Evolutionary conservation across 2,113 vertebrate species (phyloP), one percentile per base, ranked within the genome.

Genomic region (Microtus oregoni): DNA sequence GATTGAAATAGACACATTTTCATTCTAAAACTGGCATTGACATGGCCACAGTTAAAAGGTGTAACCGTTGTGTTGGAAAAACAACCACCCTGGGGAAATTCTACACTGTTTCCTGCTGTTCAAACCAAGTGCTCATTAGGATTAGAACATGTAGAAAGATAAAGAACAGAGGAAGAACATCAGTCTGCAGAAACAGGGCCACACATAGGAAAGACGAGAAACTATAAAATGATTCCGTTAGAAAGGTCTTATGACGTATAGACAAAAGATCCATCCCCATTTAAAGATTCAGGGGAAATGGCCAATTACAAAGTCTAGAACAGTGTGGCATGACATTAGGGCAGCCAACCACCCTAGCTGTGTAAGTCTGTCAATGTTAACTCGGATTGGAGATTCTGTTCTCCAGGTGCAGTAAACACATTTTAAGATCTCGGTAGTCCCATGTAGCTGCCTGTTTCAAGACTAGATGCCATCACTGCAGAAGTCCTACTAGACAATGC

Each of bases 11-110:
- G 97, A 97, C 96, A 98, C 93, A 96, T 98, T 98, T 98, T 97
- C 97, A 94, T 98, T 98, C 98, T 98, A 98, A 98, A 98, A 98
- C 97, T 98, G 98, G 95, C 96, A 97, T 98, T 94, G 96, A 90
- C 76, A 87, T 92, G 97, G 92, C 89, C 95, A 83, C 72, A 96
- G 89, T 97, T 96, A 97, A 96, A 75, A 89, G 96, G 89, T 97
- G 97, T 94, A 97, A 95, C 96, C 95, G 89, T 78, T 94, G 81
- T 94, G 73, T 92, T 96, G 95, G 86, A 97, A 95, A 94, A 58
- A 9, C 88, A 97, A 94, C 81, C 26, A 65, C 91, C 73, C 82
- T 72, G 96, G 79, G 96, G 92, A 98, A 98, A 97, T 87, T 77
- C 75, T 55, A 44, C 12, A 10, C 35, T 92, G 44, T 76, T 95